Evolutionary conservation across 2,888 invertebrate species (phyloP), one percentile per base, ranked within the genome.

Genomic region (Phengaris alcon): DNA sequence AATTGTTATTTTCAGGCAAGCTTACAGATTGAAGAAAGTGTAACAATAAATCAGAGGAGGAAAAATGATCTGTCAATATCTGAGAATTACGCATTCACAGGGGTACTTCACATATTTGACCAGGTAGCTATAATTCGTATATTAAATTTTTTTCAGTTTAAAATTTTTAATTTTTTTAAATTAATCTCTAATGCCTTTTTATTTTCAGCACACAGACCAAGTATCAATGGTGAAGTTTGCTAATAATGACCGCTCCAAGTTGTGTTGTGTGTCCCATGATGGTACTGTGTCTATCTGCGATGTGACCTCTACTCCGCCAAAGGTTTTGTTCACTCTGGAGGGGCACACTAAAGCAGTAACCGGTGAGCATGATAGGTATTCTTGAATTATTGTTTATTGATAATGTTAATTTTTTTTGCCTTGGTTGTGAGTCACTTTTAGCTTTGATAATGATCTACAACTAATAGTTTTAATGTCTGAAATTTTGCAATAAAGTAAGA

Each of bases 51-150:
- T 74, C 77, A 83, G 0, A 92, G 90, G 80, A 92, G 84, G 79
- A 93, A 92, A 78, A 90, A 84, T 88, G 94, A 88, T 78, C 84
- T 87, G 85, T 88, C 96, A 9, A 95, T 97, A 81, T 95, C 96
- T 74, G 97, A 97, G 85, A 97, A 96, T 86, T 97, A 97, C 93
- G 96, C 97, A 0, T 97, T 97, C 86, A 95, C 96, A 74, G 97
- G 97, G 64, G 97, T 98, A 57, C 97, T 97, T 87, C 97, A 97
- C 84, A 97, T 98, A 79, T 97, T 97, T 93, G 97, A 98, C 89
- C 97, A 97, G 93, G 95, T 95, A 77, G 22, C 35, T 54, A 22
- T 35, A 35, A 35, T 35, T 2, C 35, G 2, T 35, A 3, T 35
- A 35, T 35, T 35, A 44, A 0, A 22, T 22, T 22, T 22, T 22